Percentiles rank a stretch among this genome's conserved stretches.
These are phyloP conservation scores for Brachionichthys hirsutus DNA, from an alignment of 2,113 vertebrate species.

Conservation along the genomic window DNA sequence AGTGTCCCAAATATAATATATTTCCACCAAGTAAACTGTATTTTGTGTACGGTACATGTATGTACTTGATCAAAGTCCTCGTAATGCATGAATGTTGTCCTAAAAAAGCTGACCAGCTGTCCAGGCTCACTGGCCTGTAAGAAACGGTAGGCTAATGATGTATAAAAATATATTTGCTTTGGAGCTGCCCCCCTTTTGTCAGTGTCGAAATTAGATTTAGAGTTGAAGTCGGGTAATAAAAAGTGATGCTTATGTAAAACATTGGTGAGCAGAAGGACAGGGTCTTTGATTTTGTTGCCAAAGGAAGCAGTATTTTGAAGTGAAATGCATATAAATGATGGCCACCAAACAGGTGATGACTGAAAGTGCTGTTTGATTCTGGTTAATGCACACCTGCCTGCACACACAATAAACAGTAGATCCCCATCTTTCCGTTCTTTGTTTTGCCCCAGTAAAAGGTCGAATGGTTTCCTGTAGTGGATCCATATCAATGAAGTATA, in stretches of 20 bases:
- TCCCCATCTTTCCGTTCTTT: too few species aligned
- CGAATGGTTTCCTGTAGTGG: too few species aligned
- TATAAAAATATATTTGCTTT: slow-evolving; percentile 30
- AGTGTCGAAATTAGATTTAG: slow-evolving; percentile 50
- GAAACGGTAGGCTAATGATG: background rate
- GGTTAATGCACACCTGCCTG: slow-evolving; percentile 7
- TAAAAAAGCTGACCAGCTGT: slow-evolving; percentile 30
- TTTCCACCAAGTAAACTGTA: slow-evolving; percentile 32
- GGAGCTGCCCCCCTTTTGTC: slow-evolving; percentile 8
- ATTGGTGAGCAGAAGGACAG: background rate
- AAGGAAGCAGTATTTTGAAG: slow-evolving; percentile 48
- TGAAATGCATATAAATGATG: slow-evolving; percentile 40
- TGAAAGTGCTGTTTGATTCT: slow-evolving; percentile 30
- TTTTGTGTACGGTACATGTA: slow-evolving; percentile 43
- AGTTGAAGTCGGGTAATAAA: slow-evolving; percentile 50
- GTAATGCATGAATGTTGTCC: slow-evolving; percentile 54
- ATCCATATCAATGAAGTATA: too few species aligned
- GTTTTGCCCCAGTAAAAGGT: too few species aligned
- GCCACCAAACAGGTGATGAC: slow-evolving; percentile 26
- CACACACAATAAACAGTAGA: slow-evolving; percentile 27
- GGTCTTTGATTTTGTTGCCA: slow-evolving; percentile 45
- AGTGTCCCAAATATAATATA: slow-evolving; percentile 11
- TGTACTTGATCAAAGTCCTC: slow-evolving; percentile 22
- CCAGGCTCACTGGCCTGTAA: slow-evolving; percentile 2
- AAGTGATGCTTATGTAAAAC: slow-evolving; percentile 6